Base-by-base conservation (phyloP, 2,797 vertebrate species). In the Macrochelys suwanniensis region DNA sequence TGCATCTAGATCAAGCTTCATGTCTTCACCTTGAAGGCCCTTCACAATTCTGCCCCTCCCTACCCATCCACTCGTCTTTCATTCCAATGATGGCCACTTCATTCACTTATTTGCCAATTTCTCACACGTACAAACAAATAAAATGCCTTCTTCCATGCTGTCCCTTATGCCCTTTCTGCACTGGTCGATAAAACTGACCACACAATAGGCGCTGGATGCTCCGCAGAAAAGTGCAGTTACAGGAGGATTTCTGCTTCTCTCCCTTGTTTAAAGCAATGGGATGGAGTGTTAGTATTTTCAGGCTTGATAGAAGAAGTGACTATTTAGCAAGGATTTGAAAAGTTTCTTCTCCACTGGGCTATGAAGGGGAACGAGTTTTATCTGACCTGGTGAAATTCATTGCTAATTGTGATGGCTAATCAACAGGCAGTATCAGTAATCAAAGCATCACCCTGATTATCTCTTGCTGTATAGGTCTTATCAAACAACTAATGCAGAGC, bases 361-460 rank as follows among this genome's bases (percentile, higher is more conserved):
- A 37, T 84, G 53, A 85, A 92, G 54, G 49, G 92, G 74, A 74
- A 37, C 78, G 81, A 26, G 3, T 82, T 23, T 89, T 95, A 91
- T 53, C 93, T 89, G 45, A 5, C 5, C 51, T 47, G 65, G 82
- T 96, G 91, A 87, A 61, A 85, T 26, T 83, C 26, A 12, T 86
- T 37, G 68, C 85, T 94, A 83, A 92, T 97, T 97, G 90, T 90
- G 61, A 84, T 95, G 81, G 88, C 87, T 89, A 88, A 93, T 96
- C 84, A 86, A 13, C 50, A 85, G 49, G 25, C 56, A 79, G 11
- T 82, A 53, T 84, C 89, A 89, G 87, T 91, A 95, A 96, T 97
- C 76, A 93, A 92, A 95, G 85, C 59, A 92, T 89, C 90, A 68
- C n/a, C 59, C 91, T 95, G 89, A 95, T 97, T 95, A 83, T 92